A percentile compares a stretch with the other conserved stretches of the same genome.
Evolutionary conservation across 2,113 vertebrate genomes (phyloP).

Genomic region (Labrus mixtus): DNA sequence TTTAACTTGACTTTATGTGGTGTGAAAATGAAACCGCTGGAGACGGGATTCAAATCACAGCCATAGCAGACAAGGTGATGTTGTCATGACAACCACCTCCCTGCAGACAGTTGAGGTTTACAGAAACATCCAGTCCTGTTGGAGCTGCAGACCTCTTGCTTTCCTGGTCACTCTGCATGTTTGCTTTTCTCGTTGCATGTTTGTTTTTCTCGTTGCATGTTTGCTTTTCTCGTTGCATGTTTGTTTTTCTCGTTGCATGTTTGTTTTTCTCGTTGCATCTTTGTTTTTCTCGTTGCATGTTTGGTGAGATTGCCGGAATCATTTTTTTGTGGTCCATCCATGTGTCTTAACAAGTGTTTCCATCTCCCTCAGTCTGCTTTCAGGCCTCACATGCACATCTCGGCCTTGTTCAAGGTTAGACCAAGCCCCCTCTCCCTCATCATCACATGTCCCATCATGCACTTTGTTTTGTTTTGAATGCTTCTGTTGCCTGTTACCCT

Average conservation of each 20-base stretch:
- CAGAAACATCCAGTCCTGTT: neutral
- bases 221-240: neutral
- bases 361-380: constrained; percentile 82
- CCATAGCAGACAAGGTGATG: too few species aligned
- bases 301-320: neutral
- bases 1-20: too few species aligned
- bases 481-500: neutral
- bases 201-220: neutral
- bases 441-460: constrained; percentile 5
- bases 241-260: constrained; percentile 7
- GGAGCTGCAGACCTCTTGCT: neutral
- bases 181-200: neutral
- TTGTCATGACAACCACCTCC: too few species aligned
- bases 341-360: constrained; percentile 73
- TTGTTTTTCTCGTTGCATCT: neutral
- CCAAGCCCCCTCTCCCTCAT: neutral
- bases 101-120: too few species aligned
- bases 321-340: constrained; percentile 42
- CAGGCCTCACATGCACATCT: constrained; percentile 80
- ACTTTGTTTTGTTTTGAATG: neutral
- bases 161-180: neutral
- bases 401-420: constrained; percentile 82
- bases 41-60: too few species aligned
- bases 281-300: neutral
- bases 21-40: too few species aligned